Evolutionary conservation across 2,113 vertebrate species (phyloP).

Genomic region (Amphilophus citrinellus): DNA sequence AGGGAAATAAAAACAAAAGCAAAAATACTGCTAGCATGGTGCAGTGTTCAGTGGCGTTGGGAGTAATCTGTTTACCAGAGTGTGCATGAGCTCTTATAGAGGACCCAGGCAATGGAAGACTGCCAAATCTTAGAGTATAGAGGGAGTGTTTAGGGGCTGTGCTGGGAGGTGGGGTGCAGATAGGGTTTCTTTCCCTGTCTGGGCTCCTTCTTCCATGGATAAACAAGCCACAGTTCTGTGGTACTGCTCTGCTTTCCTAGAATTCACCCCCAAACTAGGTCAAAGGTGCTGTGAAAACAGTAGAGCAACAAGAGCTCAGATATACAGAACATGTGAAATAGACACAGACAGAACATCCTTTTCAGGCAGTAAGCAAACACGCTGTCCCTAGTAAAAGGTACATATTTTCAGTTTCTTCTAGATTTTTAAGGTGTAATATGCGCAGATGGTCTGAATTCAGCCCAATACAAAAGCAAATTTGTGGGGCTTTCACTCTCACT

Average conservation of each 20-base stretch:
- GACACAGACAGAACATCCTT: background rate
- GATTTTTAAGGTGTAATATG: background rate
- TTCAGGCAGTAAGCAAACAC: too few species aligned
- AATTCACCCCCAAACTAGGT: conserved; percentile 48
- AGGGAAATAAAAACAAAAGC: background rate
- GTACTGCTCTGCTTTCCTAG: conserved; percentile 31
- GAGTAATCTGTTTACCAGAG: background rate
- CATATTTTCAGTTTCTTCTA: background rate
- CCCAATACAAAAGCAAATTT: background rate
- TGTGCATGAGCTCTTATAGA: background rate
- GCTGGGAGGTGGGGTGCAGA: background rate
- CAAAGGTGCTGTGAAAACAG: conserved; percentile 46
- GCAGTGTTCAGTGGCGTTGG: background rate
- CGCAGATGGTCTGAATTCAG: background rate
- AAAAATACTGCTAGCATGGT: background rate
- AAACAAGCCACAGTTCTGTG: conserved; percentile 17
- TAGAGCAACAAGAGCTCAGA: background rate
- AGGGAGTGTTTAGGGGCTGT: background rate
- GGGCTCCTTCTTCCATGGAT: background rate
- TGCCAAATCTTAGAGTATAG: background rate
- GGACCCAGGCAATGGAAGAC: background rate
- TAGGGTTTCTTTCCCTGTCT: conserved; percentile 15
- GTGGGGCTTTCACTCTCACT: background rate
- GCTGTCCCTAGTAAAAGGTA: too few species aligned
- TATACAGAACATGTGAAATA: background rate